Conservation (phyloP, 2,888 invertebrate genomes). For the Plagodis dolabraria region DNA sequence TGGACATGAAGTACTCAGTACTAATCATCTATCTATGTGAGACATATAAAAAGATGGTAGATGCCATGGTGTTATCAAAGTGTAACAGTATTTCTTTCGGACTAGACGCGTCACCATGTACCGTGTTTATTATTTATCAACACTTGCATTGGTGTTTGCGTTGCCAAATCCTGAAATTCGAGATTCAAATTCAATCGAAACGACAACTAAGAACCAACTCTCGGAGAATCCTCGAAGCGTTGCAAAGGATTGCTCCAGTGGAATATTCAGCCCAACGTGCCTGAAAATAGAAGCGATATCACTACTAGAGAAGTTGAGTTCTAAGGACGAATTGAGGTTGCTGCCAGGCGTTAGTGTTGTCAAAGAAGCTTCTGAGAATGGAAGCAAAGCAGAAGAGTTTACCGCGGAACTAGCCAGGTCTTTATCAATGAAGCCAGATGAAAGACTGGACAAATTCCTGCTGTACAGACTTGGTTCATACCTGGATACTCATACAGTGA, state of each 20-base stretch:
- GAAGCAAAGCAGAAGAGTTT: constrained; percentile 88
- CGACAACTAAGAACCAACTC: constrained; percentile 49
- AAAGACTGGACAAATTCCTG: constrained; percentile 90
- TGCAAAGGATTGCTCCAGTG: constrained; percentile 56
- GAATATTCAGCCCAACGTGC: constrained; percentile 59
- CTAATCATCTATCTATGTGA: constrained; percentile 73
- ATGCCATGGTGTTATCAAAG: constrained; percentile 74
- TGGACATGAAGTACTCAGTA: constrained; percentile 67
- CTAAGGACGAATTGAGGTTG: constrained; percentile 57
- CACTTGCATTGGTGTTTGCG: constrained; percentile 53
- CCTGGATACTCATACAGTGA: constrained; percentile 89
- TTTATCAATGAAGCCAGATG: constrained; percentile 90
- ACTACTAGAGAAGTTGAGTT: constrained; percentile 56
- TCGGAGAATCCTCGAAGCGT: constrained; percentile 22
- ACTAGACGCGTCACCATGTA: constrained; percentile 71
- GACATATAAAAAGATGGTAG: constrained; percentile 77
- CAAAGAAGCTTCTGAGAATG: constrained; percentile 82
- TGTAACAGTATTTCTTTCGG: constrained; percentile 60
- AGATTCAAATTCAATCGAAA: constrained; percentile 45
- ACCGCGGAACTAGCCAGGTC: constrained; percentile 90
- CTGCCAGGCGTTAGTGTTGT: constrained; percentile 85
- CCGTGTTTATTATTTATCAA: constrained; percentile 50
- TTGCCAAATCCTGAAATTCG: constrained; percentile 67
- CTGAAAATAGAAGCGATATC: constrained; percentile 61
- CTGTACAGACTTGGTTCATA: constrained; percentile 89